Evolutionary conservation across 2,888 invertebrate genomes (phyloP).

Genomic region (Patella depressa): DNA sequence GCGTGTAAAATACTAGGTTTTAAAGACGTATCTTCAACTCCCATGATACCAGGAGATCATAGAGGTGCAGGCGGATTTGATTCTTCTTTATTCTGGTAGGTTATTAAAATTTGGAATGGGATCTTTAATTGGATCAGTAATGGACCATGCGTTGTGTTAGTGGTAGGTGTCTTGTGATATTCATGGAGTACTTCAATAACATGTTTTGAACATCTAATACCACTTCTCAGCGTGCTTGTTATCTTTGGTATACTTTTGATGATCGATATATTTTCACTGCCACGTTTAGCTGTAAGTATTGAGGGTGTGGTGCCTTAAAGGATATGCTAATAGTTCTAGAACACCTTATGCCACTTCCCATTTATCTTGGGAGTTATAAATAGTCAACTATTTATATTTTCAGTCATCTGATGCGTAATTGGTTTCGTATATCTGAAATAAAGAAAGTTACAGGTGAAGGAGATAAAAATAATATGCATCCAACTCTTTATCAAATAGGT

Average conservation of each 20-base stretch:
- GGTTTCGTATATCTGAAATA: conserved; percentile 22
- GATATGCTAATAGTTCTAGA: too few species aligned
- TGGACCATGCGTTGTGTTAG: background rate
- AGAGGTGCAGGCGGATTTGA: conserved; percentile 82
- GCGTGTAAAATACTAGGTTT: conserved; percentile 67
- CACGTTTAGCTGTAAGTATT: too few species aligned
- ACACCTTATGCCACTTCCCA: too few species aligned
- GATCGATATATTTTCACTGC: too few species aligned
- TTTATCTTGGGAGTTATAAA: too few species aligned
- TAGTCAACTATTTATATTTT: background rate
- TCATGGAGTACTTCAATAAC: too few species aligned
- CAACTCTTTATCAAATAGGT: background rate
- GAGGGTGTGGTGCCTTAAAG: too few species aligned
- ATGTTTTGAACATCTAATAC: background rate
- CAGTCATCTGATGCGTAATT: conserved; percentile 36
- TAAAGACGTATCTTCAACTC: conserved; percentile 73
- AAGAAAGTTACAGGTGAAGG: conserved; percentile 11
- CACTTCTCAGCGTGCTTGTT: background rate
- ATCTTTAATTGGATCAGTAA: background rate
- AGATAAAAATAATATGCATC: background rate
- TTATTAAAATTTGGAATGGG: conserved; percentile 33
- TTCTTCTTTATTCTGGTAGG: conserved; percentile 77
- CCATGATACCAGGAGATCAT: conserved; percentile 81
- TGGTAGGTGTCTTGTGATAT: too few species aligned
- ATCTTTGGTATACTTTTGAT: background rate